Conservation (phyloP, 1,140 invertebrate species). For the Planococcus citri region DNA sequence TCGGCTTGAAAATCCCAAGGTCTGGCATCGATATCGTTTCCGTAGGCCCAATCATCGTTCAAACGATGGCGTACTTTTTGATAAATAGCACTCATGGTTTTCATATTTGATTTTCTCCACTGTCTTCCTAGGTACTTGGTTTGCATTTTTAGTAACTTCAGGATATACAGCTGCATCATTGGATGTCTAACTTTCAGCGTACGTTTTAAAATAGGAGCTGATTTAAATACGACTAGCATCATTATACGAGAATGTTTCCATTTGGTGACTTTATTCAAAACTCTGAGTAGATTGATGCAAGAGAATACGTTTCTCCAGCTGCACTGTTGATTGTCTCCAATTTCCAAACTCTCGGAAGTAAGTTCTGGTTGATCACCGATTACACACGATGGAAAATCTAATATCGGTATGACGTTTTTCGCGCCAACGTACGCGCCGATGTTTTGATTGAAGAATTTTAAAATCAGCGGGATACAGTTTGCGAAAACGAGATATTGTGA, state of each 20-base stretch:
- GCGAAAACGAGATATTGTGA: constrained; percentile 98
- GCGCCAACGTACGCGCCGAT: constrained; percentile 89
- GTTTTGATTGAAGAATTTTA: constrained; percentile 99
- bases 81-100: constrained; percentile 98
- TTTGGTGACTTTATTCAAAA: constrained; percentile 97
- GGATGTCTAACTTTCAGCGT: constrained; percentile 91
- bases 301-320: constrained; percentile 98
- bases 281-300: constrained; percentile 91
- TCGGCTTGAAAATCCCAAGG: constrained; percentile 99
- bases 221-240: constrained; percentile 99
- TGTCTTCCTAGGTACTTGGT: constrained; percentile 97
- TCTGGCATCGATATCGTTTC: constrained; percentile 92
- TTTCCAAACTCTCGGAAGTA: constrained; percentile 83
- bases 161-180: constrained; percentile 95
- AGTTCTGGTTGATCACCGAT: constrained; percentile 92
- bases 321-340: constrained; percentile 72
- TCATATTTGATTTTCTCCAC: constrained; percentile 99
- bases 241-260: constrained; percentile 99
- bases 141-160: constrained; percentile 99
- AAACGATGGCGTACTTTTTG: constrained; percentile 87
- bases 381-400: constrained; percentile 93
- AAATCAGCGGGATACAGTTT: constrained; percentile 94
- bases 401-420: constrained; percentile 85
- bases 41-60: constrained; percentile 99
- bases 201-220: constrained; percentile 92